Evolutionary conservation across 2,113 vertebrate species (phyloP).

Genomic region (Platycercus adscitus): DNA sequence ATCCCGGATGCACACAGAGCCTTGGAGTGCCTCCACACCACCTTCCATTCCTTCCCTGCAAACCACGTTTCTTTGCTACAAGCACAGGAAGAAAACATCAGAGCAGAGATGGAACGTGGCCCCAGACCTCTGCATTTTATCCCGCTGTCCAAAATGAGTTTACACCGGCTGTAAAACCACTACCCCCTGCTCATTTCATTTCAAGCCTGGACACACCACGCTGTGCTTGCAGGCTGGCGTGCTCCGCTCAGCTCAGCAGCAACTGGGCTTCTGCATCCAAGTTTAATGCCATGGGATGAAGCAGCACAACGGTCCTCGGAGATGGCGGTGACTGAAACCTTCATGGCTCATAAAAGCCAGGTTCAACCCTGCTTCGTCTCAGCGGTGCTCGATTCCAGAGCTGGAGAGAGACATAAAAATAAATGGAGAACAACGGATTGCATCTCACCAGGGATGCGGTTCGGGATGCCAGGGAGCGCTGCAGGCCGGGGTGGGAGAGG

Average conservation of each 20-base stretch:
- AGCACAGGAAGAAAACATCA: background rate
- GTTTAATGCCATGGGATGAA: background rate
- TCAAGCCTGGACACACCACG: background rate
- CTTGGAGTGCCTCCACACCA: background rate
- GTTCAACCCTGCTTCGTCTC: background rate
- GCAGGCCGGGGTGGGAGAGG: background rate
- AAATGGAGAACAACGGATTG: conserved; percentile 7
- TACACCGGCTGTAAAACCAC: background rate
- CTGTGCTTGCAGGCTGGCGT: background rate
- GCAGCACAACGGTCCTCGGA: background rate
- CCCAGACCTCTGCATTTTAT: background rate
- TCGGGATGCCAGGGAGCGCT: background rate
- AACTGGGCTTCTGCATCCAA: background rate
- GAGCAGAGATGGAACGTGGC: background rate
- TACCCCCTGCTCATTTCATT: background rate
- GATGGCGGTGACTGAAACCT: background rate
- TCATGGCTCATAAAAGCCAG: conserved; percentile 19
- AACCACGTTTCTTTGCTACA: background rate
- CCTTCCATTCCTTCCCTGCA: background rate
- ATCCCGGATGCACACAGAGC: background rate
- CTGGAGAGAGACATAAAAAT: background rate
- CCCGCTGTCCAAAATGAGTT: background rate
- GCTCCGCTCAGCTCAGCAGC: background rate
- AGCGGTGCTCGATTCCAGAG: conserved; percentile 6
- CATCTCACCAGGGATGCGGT: accelerated